Evolutionary conservation across 2,888 invertebrate species (phyloP), one percentile per base, ranked within the genome.

Genomic region (Caenorhabditis virilis): DNA sequence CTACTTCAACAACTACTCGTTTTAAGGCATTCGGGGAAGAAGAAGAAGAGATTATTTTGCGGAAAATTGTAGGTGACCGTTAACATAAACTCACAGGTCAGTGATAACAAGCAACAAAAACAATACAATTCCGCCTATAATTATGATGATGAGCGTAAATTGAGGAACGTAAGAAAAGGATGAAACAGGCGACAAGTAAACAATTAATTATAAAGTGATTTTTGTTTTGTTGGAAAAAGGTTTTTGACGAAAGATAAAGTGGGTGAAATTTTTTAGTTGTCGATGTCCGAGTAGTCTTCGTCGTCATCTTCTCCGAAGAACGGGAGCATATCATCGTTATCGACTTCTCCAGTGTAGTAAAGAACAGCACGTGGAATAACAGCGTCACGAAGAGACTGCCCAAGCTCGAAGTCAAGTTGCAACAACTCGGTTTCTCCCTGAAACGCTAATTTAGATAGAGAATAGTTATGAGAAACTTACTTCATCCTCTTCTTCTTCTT

Each of bases 311-410:
- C 69, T 48, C 62, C 72, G 36, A 50, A 56, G 43, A 54, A 67
- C 18, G 50, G 55, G 45, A 43, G 59, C 53, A 53, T 59, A 35
- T 77, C 78, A 1, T 72, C 74, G 11, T 73, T 62, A 33, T 68
- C 61, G 33, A 73, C 66, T 59, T 82, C 82, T 42, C 98, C 98
- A 63, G 97, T 98, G 86, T 90, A 98, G 84, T 92, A 95, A 47
- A 98, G 88, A 52, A 95, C 92, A 58, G 97, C 97, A 84, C 93
- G 90, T n/a, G 97, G 95, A 69, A 98, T 91, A 73, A 98, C 90
- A 73, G 95, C 89, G 85, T 98, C 95, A 78, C 95, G 90, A 84
- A 98, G 90, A 85, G 94, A 93, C 86, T 98, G 97, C 2, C 98
- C 98, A 84, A 98, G 91, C 88, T 98, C 97, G 86, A 94, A 98